These are phyloP conservation scores for Peromyscus leucopus DNA, from an alignment of 2,113 vertebrate genomes.

Conservation along the genomic window DNA sequence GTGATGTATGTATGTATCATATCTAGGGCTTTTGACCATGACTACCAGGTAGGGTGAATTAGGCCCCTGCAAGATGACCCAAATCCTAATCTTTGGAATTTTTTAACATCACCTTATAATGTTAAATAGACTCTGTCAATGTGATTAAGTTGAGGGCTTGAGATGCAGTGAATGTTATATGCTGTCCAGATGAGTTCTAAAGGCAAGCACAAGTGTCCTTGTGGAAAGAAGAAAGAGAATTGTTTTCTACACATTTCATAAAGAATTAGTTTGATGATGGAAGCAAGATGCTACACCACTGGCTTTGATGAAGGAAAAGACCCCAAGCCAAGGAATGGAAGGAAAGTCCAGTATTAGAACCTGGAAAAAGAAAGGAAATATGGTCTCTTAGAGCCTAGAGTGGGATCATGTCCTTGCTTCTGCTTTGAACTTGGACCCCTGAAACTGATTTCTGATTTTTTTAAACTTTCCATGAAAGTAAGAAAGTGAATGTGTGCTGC, in stretches of 20 bases:
- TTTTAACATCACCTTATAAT: neutral
- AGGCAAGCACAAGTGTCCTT: neutral
- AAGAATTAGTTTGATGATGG: neutral
- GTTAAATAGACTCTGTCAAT: neutral
- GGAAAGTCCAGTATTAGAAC: neutral
- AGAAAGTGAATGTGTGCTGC: neutral
- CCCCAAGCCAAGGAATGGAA: neutral
- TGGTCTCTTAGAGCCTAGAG: neutral
- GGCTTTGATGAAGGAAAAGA: neutral
- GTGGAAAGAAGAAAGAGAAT: neutral
- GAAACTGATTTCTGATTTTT: slow-evolving; percentile 1
- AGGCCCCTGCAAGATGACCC: neutral
- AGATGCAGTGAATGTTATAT: neutral
- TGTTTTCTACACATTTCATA: neutral
- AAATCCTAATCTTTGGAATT: neutral
- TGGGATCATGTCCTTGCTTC: neutral
- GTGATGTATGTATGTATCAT: neutral
- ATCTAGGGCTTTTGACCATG: neutral
- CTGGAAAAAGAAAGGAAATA: neutral
- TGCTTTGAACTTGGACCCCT: neutral
- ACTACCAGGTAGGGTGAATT: neutral
- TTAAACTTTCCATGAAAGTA: neutral
- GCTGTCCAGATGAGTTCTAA: neutral
- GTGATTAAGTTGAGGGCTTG: neutral
- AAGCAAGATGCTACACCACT: neutral